Percentiles rank a stretch among this genome's conserved stretches.
Conservation (phyloP, 2,113 vertebrate genomes). For the Lepisosteus osseus region DNA sequence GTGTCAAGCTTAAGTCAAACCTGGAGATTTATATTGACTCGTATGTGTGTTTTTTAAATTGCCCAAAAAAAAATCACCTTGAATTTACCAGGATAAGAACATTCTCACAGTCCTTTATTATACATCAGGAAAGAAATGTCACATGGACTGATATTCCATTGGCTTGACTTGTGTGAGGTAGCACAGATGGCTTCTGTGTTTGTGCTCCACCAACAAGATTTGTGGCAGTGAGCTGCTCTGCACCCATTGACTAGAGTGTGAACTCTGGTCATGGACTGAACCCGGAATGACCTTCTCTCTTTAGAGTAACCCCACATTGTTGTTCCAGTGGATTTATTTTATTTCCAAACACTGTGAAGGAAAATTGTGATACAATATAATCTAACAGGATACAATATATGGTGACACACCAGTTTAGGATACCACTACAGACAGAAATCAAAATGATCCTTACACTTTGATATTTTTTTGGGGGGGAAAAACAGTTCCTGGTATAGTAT, state of each 20-base stretch:
- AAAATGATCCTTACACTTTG: conserved; percentile 31
- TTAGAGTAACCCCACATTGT: conserved; percentile 33
- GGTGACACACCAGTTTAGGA: no score
- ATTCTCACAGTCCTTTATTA: conserved; percentile 16
- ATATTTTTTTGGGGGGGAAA: background rate
- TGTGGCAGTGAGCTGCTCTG: conserved; percentile 35
- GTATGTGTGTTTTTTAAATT: conserved; percentile 14
- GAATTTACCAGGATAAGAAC: background rate
- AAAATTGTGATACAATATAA: no score
- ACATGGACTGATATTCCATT: background rate
- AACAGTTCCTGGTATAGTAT: conserved; percentile 20
- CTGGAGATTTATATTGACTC: no score
- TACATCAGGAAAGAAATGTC: conserved; percentile 6
- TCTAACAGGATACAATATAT: no score
- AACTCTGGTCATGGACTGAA: conserved; percentile 38
- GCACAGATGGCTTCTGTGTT: conserved; percentile 38
- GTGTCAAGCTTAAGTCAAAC: no score
- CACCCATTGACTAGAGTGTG: conserved; percentile 26
- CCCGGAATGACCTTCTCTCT: conserved; percentile 45
- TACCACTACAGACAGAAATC: background rate
- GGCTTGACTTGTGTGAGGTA: conserved; percentile 19
- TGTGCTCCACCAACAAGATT: conserved; percentile 21
- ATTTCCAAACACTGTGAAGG: background rate
- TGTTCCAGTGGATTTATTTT: conserved; percentile 18
- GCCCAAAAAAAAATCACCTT: conserved; percentile 1